Percentiles rank a stretch among this genome's conserved stretches.
Conservation (phyloP, 1,140 invertebrate genomes). For the Tigriopus japonicus region DNA sequence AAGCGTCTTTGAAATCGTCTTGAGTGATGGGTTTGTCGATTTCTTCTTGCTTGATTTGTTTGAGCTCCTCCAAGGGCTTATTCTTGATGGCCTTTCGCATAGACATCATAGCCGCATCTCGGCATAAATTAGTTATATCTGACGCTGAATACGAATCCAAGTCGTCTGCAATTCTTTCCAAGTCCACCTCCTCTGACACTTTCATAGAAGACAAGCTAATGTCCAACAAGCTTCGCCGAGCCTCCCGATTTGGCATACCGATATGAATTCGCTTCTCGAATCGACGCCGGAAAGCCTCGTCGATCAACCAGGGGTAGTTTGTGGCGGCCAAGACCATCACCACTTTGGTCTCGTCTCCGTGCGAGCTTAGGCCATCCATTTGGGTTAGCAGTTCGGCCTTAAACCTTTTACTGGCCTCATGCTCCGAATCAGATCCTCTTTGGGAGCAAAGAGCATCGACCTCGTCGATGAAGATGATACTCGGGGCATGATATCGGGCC, state of each 20-base stretch:
- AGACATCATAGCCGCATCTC: slow-evolving; percentile 12
- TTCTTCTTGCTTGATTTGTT: background rate
- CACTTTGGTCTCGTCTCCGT: slow-evolving; percentile 18
- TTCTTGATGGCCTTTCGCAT: slow-evolving; percentile 3
- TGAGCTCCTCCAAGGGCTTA: slow-evolving; percentile 3
- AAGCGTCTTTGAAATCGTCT: slow-evolving; percentile 3
- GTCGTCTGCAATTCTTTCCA: background rate
- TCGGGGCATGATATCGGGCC: slow-evolving; percentile 32
- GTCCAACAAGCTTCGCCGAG: background rate
- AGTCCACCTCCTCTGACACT: background rate
- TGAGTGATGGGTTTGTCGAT: background rate
- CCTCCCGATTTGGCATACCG: slow-evolving; percentile 30
- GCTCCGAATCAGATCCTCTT: slow-evolving; percentile 29
- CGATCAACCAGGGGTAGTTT: slow-evolving; percentile 44
- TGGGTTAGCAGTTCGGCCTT: slow-evolving; percentile 36
- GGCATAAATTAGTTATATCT: slow-evolving; percentile 6
- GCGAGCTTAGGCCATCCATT: slow-evolving; percentile 24
- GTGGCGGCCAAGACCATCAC: slow-evolving; percentile 37
- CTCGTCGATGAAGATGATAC: slow-evolving; percentile 35
- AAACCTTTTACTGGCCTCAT: slow-evolving; percentile 34
- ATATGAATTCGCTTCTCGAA: slow-evolving; percentile 39
- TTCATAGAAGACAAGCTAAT: background rate
- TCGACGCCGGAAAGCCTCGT: slow-evolving; percentile 36
- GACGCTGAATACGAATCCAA: slow-evolving; percentile 10
- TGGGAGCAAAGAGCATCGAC: slow-evolving; percentile 33